phyloP scores from a whole-genome alignment of 2,113 vertebrate species.

The Tachuris rubrigastra region DNA sequence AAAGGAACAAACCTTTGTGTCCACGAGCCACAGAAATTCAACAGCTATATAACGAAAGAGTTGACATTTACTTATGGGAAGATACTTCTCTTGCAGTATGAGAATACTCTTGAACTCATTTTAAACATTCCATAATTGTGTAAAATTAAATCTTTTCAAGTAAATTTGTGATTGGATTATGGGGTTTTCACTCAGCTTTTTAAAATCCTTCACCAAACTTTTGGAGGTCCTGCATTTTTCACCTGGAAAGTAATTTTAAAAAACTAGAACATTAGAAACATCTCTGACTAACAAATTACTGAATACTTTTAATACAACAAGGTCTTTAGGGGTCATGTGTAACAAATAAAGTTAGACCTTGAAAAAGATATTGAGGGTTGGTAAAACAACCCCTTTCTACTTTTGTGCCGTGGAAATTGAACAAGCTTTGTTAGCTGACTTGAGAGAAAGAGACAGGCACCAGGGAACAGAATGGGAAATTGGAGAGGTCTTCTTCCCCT shows the following conservation, averaged over 20 bases:
- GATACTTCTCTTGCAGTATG: background rate
- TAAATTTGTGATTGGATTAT: background rate
- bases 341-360: background rate
- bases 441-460: background rate
- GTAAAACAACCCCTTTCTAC: background rate
- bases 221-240: background rate
- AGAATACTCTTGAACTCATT: background rate
- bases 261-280: background rate
- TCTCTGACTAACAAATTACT: background rate
- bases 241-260: background rate
- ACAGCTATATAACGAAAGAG: background rate
- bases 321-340: background rate
- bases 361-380: background rate
- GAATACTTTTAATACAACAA: background rate
- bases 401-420: background rate
- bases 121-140: background rate
- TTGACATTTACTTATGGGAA: background rate
- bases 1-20: background rate
- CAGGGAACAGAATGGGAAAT: background rate
- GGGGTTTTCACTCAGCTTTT: background rate
- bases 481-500: background rate
- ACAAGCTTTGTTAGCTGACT: background rate
- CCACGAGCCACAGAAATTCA: background rate
- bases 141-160: background rate
- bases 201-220: background rate